Evolutionary conservation across 2,113 vertebrate genomes (phyloP), one percentile per base, ranked within the genome.

Genomic region (Rhodinocichla rosea): DNA sequence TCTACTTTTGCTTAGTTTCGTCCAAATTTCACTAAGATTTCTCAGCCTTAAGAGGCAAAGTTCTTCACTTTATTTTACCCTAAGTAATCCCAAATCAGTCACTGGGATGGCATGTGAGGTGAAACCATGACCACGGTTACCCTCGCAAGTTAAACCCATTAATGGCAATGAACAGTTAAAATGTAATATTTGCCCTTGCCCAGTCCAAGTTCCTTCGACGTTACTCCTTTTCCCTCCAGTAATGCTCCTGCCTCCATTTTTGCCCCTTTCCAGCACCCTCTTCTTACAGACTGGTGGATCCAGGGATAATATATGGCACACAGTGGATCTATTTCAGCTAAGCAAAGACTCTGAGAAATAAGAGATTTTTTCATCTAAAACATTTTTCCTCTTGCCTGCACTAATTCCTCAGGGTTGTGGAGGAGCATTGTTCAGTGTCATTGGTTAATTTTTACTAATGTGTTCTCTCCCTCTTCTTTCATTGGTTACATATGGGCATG

Each of bases 391-490:
- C 23, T 53, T 83, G 70, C 76, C 85, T 86, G 71, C 35, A 33
- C 27, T 78, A 70, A 83, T 71, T 94, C 84, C 30, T 64, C n/a
- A 47, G 56, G 86, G 73, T 16, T 73, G 55, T 15, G n/a, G 57
- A 93, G 57, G 23, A 59, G 20, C 3, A 4, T 42, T 23, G 49
- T 37, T 93, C 93, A 93, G 62, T 4, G 18, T 39, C 19, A 7
- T 39, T 49, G 71, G 71, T 82, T 96, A 89, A 78, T 94, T 90
- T 86, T 77, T 82, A 91, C 87, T 84, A 91, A 95, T 83, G 50
- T 3, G 8, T 37, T 63, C 79, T 92, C 83, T 83, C 26, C 35
- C 45, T 80, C 45, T 80, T 30, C 47, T 87, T 92, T 68, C 68
- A 89, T 57, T 62, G 89, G 70, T 81, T 89, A 92, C 84, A 64